phyloP scores from a whole-genome alignment of 2,113 vertebrate species.

The Tringa solitaria region DNA sequence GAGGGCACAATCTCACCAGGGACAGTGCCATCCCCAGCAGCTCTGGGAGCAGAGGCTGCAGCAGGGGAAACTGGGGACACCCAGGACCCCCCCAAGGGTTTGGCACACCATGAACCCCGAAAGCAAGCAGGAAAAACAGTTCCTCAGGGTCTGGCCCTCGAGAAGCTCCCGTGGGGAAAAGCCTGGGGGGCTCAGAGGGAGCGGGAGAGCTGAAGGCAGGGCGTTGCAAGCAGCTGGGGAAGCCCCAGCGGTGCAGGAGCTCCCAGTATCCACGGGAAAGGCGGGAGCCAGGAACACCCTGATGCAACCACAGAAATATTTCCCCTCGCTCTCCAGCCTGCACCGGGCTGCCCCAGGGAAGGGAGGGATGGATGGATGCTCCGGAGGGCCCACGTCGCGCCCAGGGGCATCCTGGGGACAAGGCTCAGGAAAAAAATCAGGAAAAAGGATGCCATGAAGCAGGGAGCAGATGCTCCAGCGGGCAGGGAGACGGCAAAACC shows the following conservation, averaged over 20 bases:
- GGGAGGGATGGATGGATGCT: not conserved
- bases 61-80: not conserved
- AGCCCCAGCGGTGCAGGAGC: not conserved
- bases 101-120: rapidly evolving
- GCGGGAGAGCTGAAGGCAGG: not conserved
- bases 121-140: not conserved
- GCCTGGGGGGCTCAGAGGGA: not conserved
- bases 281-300: conserved; percentile 50
- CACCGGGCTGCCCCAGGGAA: not conserved
- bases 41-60: not conserved
- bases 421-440: no score
- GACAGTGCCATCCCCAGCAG: not conserved
- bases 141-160: not conserved
- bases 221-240: not conserved
- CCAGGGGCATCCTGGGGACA: not conserved
- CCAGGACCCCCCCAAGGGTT: not conserved
- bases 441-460: not conserved
- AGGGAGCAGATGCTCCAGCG: not conserved
- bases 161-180: not conserved
- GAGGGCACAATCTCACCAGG: not conserved
- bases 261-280: not conserved
- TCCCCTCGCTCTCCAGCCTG: conserved; percentile 20
- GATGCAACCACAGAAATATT: conserved; percentile 64
- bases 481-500: not conserved
- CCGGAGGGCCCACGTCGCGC: not conserved